These are phyloP conservation scores for Rhinatrema bivittatum DNA, from an alignment of 2,797 vertebrate genomes.

Conservation along the genomic window DNA sequence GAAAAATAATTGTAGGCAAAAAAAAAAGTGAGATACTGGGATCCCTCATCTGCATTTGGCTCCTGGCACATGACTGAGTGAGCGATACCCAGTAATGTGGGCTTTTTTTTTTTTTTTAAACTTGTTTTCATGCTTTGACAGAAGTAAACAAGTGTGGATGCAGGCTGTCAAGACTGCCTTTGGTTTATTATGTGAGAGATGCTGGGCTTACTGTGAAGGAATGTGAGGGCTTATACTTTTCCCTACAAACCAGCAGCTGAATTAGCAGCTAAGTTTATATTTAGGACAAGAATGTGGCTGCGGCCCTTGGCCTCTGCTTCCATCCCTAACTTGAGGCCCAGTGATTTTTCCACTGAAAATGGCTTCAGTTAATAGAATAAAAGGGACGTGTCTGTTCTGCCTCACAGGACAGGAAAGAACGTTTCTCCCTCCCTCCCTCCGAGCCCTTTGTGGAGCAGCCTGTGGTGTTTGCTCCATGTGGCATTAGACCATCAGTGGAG, in stretches of 20 bases:
- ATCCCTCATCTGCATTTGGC: too few relatives aligned
- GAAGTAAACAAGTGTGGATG: conserved; percentile 9
- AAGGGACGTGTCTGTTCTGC: too few relatives aligned
- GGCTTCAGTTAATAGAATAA: not conserved
- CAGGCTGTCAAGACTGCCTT: conserved; percentile 11
- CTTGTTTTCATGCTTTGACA: too few relatives aligned
- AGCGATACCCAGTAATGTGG: too few relatives aligned
- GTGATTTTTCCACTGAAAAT: not conserved
- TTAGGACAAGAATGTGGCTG: not conserved
- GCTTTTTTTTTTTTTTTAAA: too few relatives aligned
- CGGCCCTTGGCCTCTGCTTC: not conserved
- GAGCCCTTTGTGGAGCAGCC: too few relatives aligned
- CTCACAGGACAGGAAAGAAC: too few relatives aligned
- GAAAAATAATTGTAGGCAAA: not conserved
- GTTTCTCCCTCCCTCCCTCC: too few relatives aligned
- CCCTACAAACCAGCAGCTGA: not conserved
- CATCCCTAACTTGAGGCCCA: not conserved
- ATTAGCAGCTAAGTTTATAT: not conserved
- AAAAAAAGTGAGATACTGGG: not conserved
- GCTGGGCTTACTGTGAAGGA: conserved; percentile 15
- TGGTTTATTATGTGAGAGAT: conserved; percentile 19
- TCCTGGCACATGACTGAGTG: too few relatives aligned
- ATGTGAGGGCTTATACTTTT: conserved; percentile 17
- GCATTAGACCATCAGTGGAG: too few relatives aligned
- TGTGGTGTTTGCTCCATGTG: too few relatives aligned